Evolutionary conservation across 2,797 vertebrate species (phyloP), one percentile per base, ranked within the genome.

Genomic region (Hyperoplus lanceolatus): DNA sequence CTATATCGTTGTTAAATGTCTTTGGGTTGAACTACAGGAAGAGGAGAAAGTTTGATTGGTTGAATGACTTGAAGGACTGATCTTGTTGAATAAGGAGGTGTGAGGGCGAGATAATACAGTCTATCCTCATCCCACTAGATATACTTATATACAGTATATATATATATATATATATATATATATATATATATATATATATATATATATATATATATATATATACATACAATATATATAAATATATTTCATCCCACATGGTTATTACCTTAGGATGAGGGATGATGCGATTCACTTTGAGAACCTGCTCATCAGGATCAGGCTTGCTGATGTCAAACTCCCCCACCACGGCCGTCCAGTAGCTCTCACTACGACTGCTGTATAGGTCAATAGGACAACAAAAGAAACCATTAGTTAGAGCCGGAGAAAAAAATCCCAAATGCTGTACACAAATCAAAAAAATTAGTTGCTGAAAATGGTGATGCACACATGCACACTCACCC

Each of bases 1-100:
- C 98, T 59, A 99, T 95, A 62, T 98, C 98, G 0, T 96, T 96
- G 13, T 97, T 97, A 78, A 98, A 99, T 0, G 97, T 98, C 93
- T 96, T 97, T 79, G 96, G 95, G 84, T 98, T 97, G 87, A 99
- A 98, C 97, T 99, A 88, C 36, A 89, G 63, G 50, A 69, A 61
- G 55, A 77, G 41, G 3, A 85, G 36, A 71, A 18, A 13, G n/a
- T 63, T 56, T 60, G 7, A 38, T 43, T 48, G 2, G 68, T 3
- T 42, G 4, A 57, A 15, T 38, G 6, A 29, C 9, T 39, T 41
- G 2, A 45, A 46, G 8, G n/a, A 50, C 6, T 18, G 15, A 57
- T 41, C n/a, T 11, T 4, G 13, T 16, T 64, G 42, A 66, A 6
- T 4, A 36, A 0, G 10, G 2, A 38, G 6, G 11, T 61, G 10